Conservation (phyloP, 1,140 invertebrate genomes). For the Globodera rostochiensis region DNA sequence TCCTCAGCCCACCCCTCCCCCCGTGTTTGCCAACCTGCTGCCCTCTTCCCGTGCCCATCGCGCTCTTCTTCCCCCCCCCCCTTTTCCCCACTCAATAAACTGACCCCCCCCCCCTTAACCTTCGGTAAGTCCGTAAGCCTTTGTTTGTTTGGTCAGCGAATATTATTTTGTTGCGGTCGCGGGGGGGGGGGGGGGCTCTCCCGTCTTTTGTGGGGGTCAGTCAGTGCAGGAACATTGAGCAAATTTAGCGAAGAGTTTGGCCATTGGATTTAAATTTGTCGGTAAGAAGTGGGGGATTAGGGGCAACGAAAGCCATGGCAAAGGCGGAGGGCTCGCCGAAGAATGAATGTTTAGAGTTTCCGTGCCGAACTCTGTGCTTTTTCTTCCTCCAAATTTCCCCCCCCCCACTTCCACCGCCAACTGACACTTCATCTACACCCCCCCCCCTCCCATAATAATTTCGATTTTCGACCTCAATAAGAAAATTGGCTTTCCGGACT, state of each 20-base stretch:
- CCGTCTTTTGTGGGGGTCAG: not conserved
- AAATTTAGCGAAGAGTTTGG: not conserved
- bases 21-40: slow-evolving; percentile 8
- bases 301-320: too few relatives aligned
- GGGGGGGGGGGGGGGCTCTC: not conserved
- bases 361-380: not conserved
- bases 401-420: too few relatives aligned
- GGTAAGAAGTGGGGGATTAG: not conserved
- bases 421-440: not conserved
- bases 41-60: slow-evolving; percentile 3
- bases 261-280: not conserved
- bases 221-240: not conserved
- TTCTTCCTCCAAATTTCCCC: not conserved
- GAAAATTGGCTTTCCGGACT: not conserved
- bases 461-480: not conserved
- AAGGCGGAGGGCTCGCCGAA: not conserved
- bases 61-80: not conserved
- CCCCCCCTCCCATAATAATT: not conserved
- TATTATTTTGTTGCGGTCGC: not conserved
- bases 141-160: not conserved
- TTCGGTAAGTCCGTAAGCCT: not conserved
- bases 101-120: not conserved
- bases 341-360: not conserved
- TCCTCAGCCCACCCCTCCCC: not conserved
- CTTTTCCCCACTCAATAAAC: not conserved